Evolutionary conservation across 1,140 invertebrate species (phyloP), one percentile per base, ranked within the genome.

Genomic region (Trichonephila inaurata): DNA sequence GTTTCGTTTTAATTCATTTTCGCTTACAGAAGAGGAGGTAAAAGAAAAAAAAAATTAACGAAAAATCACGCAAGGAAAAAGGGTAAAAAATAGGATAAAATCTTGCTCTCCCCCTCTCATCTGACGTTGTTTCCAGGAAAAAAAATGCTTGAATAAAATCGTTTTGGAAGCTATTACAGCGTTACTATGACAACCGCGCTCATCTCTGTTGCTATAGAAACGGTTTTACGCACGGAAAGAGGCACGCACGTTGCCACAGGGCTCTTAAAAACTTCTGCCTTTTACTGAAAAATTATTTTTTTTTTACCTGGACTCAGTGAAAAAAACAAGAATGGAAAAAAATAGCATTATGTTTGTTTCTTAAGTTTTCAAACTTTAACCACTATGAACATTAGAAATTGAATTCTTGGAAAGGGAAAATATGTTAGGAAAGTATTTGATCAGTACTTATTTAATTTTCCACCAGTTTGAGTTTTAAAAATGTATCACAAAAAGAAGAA

Each of bases 1-100:
- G 92, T 88, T 89, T 93, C 92, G 58, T 88, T 93, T 93, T 93
- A 93, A 93, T 93, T 93, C 92, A 89, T 93, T 89, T 89, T 89
- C 83, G 91, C 83, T 33, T 61, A 51, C 44, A 60, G 86, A 72
- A 19, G 62, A 19, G 7, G 58, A 44, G 21, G 21, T 28, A 28
- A 58, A n/a, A 19, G 44, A 33, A 81, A 82, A 88, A 88, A 88
- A 90, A 64, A 83, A 91, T 83, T 83, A 83, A 83, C 51, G 28
- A 85, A 92, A 86, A 92, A 92, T 86, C 91, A 92, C 91, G 91
- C 91, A 58, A 92, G n/a, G 51, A 21, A 28, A 40, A 91, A 40
- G 62, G 5, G 19, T 21, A 61, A 83, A 83, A 86, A 86, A 92
- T 60, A 40, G 28, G 72, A 77, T 77, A 33, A 77, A 77, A 77